phyloP scores from a whole-genome alignment of 2,888 invertebrate species.

The Tribolium freemani region DNA sequence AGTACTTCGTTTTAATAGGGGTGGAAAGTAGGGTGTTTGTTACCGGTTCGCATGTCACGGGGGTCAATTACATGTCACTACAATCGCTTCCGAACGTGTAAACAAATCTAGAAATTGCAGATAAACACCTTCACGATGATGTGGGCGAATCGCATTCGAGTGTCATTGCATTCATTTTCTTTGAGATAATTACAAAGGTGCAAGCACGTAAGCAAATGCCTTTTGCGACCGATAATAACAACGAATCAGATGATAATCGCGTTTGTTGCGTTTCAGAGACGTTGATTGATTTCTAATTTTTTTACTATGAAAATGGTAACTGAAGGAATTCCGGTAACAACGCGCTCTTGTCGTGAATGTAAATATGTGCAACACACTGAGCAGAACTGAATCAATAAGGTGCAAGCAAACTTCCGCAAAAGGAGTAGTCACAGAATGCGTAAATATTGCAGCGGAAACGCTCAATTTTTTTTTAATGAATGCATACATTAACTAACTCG shows the following conservation, averaged over 20 bases:
- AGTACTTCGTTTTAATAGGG: constrained; percentile 36
- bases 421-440: neutral
- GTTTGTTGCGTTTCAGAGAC: neutral
- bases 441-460: neutral
- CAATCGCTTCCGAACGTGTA: neutral
- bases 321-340: neutral
- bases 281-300: neutral
- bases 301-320: neutral
- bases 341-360: neutral
- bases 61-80: constrained; percentile 17
- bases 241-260: neutral
- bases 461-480: too few relatives aligned
- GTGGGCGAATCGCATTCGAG: constrained; percentile 22
- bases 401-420: neutral
- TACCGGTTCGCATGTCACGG: constrained; percentile 9
- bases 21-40: constrained; percentile 1
- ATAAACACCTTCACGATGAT: constrained; percentile 2
- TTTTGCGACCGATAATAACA: neutral
- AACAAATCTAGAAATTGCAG: constrained; percentile 1
- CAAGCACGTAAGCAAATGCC: constrained; percentile 23
- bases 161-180: constrained; percentile 11
- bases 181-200: constrained; percentile 9
- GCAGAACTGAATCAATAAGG: neutral
- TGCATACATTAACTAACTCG: neutral
- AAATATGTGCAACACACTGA: neutral